phyloP scores from a whole-genome alignment of 2,797 vertebrate species.

The Notolabrus celidotus region DNA sequence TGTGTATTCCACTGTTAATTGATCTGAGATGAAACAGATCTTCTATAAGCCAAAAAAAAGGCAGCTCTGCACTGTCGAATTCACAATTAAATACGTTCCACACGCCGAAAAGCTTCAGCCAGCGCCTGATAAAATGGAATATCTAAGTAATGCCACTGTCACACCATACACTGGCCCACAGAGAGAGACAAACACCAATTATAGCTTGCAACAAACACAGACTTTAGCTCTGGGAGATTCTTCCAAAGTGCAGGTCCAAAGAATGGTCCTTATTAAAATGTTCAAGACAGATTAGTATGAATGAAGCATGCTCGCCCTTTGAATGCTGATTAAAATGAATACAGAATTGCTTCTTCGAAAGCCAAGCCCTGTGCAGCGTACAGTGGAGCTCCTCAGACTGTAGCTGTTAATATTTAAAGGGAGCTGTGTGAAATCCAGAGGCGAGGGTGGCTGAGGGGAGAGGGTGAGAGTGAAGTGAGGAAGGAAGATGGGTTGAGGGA shows the following conservation, averaged over 20 bases:
- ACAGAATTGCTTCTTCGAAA: slow-evolving; percentile 43
- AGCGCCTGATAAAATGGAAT: slow-evolving; percentile 72
- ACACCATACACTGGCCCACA: slow-evolving; percentile 28
- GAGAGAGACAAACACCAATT: slow-evolving; percentile 50
- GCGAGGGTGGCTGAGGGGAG: slow-evolving; percentile 25
- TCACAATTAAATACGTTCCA: slow-evolving; percentile 61
- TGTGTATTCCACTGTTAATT: slow-evolving; percentile 69
- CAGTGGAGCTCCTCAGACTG: slow-evolving; percentile 52
- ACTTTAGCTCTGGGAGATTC: slow-evolving; percentile 50
- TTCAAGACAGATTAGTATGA: slow-evolving; percentile 55
- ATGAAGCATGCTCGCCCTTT: slow-evolving; percentile 52
- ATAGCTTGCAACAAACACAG: slow-evolving; percentile 59
- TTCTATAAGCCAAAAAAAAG: slow-evolving; percentile 34
- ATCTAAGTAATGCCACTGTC: slow-evolving; percentile 53
- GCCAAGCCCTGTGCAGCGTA: slow-evolving; percentile 19
- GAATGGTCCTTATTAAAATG: slow-evolving; percentile 66
- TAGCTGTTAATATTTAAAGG: slow-evolving; percentile 68
- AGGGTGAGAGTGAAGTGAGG: neutral
- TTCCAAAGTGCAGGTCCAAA: slow-evolving; percentile 29
- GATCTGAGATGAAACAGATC: slow-evolving; percentile 65
- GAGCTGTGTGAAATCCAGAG: slow-evolving; percentile 54
- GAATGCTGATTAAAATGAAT: slow-evolving; percentile 74
- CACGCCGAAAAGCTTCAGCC: slow-evolving; percentile 52
- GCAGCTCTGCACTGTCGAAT: slow-evolving; percentile 57
- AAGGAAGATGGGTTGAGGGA: neutral